phyloP scores from a whole-genome alignment of 2,113 vertebrate species.

The Nansenia antarctica region DNA sequence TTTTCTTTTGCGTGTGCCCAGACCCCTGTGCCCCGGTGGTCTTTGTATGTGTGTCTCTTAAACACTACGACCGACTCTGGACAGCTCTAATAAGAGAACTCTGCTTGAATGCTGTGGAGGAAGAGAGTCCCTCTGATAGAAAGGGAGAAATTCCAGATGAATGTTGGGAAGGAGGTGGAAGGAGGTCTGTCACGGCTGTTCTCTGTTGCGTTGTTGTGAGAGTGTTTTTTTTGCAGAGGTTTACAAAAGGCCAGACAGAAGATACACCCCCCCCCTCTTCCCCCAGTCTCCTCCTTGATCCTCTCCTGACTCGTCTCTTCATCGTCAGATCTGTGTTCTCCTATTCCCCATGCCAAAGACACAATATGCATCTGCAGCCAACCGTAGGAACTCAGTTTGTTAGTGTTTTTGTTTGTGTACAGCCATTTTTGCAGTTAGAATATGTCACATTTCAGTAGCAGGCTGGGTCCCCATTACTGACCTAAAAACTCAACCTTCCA shows the following conservation, averaged over 20 bases:
- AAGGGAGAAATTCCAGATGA: background rate
- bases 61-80: constrained; percentile 14
- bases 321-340: background rate
- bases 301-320: too few relatives aligned
- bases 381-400: background rate
- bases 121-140: too few relatives aligned
- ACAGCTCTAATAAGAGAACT: background rate
- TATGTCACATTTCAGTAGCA: background rate
- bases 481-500: background rate
- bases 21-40: constrained; percentile 6
- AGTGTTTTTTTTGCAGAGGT: too few relatives aligned
- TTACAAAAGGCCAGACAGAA: too few relatives aligned
- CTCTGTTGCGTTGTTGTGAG: too few relatives aligned
- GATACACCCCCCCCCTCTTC: background rate
- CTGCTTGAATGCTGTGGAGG: background rate
- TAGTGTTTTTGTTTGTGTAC: background rate
- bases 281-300: constrained; percentile 2
- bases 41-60: constrained; percentile 29
- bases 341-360: constrained; percentile 6
- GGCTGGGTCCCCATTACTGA: background rate
- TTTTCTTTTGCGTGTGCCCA: constrained; percentile 8
- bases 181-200: too few relatives aligned
- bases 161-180: background rate
- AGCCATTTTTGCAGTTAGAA: background rate
- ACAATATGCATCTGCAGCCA: background rate